Evolutionary conservation across 1,140 invertebrate genomes (phyloP).

Genomic region (Bemisia tabaci): DNA sequence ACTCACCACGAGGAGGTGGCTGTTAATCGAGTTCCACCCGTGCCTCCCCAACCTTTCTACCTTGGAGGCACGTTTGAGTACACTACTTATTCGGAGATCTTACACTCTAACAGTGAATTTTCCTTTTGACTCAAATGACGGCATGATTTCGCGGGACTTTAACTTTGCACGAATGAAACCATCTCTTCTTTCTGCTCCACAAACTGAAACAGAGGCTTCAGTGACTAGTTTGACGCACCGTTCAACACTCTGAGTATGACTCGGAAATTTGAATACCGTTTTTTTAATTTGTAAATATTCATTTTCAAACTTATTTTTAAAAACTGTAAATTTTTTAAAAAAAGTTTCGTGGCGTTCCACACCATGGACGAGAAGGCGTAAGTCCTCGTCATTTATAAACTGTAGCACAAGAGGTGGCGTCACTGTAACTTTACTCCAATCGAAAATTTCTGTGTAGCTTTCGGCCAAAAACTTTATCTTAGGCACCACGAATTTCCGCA

Average conservation of each 20-base stretch:
- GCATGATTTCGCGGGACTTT: slow-evolving; percentile 6
- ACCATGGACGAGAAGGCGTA: slow-evolving; percentile 13
- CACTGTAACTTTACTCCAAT: slow-evolving; percentile 5
- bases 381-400: slow-evolving; percentile 13
- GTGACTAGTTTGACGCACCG: slow-evolving; percentile 24
- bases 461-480: slow-evolving; percentile 14
- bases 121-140: neutral
- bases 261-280: slow-evolving; percentile 11
- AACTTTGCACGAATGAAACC: slow-evolving; percentile 15
- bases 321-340: neutral
- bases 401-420: slow-evolving; percentile 14
- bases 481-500: neutral
- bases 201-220: slow-evolving; percentile 18
- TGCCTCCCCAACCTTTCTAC: neutral
- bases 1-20: neutral
- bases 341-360: slow-evolving; percentile 7
- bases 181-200: slow-evolving; percentile 17
- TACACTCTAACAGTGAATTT: neutral
- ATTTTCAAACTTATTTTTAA: neutral
- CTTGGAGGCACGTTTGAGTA: neutral
- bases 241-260: slow-evolving; percentile 25
- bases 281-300: neutral
- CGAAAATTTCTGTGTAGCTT: slow-evolving; percentile 17
- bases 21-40: neutral
- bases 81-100: neutral